Percentiles rank a stretch among this genome's conserved stretches.
phyloP scores from a whole-genome alignment of 2,113 vertebrate species.

The Mus pahari region DNA sequence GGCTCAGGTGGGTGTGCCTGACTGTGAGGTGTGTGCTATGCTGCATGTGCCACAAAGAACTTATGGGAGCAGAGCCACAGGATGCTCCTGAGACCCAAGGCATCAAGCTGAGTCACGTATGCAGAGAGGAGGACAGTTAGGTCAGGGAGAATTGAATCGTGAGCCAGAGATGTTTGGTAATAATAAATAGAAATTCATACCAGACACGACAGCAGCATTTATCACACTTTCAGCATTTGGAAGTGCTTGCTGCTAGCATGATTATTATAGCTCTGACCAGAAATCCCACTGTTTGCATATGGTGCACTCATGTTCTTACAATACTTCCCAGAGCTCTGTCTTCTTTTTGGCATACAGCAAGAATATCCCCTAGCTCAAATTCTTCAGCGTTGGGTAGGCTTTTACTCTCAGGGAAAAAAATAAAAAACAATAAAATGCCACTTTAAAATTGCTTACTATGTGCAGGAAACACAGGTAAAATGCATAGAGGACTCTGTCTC shows the following conservation, averaged over 20 bases:
- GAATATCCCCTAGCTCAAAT: neutral
- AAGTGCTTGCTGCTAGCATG: slow-evolving; percentile 11
- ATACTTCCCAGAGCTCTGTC: neutral
- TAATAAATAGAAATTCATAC: slow-evolving; percentile 54
- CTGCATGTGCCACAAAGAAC: neutral
- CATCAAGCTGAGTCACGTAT: neutral
- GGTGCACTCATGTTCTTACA: neutral
- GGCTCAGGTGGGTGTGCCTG: slow-evolving; percentile 58
- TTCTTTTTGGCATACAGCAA: neutral
- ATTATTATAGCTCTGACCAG: neutral
- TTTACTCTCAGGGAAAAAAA: neutral
- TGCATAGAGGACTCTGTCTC: neutral
- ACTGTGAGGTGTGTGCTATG: neutral
- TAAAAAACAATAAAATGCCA: neutral
- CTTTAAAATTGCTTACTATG: neutral
- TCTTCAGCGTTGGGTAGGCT: neutral
- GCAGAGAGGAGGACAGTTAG: neutral
- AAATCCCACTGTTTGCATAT: slow-evolving; percentile 27
- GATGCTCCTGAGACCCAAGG: neutral
- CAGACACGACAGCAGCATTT: neutral
- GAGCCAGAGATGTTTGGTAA: slow-evolving; percentile 13
- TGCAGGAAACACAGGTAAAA: neutral
- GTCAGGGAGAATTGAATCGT: slow-evolving; percentile 20
- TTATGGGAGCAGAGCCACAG: neutral
- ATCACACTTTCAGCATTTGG: slow-evolving; percentile 42